Evolutionary conservation across 2,888 invertebrate species (phyloP).

Genomic region (Cabera pusaria): DNA sequence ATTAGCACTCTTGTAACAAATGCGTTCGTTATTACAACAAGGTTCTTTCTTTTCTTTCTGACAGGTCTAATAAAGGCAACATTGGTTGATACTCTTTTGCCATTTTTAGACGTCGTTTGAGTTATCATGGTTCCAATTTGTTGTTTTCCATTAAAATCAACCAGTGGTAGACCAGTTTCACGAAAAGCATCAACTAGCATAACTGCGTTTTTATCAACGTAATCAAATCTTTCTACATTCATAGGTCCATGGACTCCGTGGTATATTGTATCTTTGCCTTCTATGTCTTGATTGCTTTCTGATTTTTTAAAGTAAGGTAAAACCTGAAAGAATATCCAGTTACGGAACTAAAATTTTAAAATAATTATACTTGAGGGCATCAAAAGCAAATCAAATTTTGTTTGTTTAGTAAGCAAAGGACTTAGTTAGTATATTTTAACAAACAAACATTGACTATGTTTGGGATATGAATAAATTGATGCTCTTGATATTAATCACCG

Average conservation of each 20-base stretch:
- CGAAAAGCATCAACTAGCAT: slow-evolving; percentile 82
- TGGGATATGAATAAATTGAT: no score
- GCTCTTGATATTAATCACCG: no score
- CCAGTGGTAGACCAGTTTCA: slow-evolving; percentile 81
- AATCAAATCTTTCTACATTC: slow-evolving; percentile 84
- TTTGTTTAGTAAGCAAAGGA: no score
- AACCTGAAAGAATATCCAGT: slow-evolving; percentile 63
- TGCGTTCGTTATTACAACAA: slow-evolving; percentile 71
- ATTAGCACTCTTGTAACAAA: slow-evolving; percentile 83
- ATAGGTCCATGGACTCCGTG: slow-evolving; percentile 84
- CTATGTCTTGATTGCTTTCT: slow-evolving; percentile 81
- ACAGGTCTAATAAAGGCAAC: slow-evolving; percentile 85
- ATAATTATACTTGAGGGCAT: no score
- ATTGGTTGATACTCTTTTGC: slow-evolving; percentile 84
- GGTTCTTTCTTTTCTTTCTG: slow-evolving; percentile 72
- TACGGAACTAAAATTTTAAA: background rate
- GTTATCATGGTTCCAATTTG: slow-evolving; percentile 85
- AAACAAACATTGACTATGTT: no score
- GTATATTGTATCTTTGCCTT: slow-evolving; percentile 68
- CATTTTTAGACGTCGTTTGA: slow-evolving; percentile 83
- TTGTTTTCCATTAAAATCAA: slow-evolving; percentile 80
- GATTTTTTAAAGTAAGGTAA: slow-evolving; percentile 87
- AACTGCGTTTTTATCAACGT: slow-evolving; percentile 80
- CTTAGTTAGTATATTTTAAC: no score
- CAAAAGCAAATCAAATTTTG: no score